Base-by-base conservation (phyloP, 2,888 invertebrate species). In the Spodoptera littoralis region DNA sequence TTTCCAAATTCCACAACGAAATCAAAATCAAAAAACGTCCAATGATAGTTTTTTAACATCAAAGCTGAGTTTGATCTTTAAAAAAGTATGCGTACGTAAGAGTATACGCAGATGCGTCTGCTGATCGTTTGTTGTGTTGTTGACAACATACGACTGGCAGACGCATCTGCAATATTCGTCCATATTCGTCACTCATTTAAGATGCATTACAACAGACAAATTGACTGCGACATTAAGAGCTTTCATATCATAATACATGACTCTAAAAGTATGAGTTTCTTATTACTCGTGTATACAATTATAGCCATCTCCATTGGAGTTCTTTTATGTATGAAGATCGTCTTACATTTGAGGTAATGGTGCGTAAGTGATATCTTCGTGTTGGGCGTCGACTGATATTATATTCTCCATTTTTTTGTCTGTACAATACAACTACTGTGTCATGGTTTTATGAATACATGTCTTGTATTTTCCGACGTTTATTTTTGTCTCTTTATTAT, bases 331-430 rank as follows among this genome's bases (percentile, higher is more conserved):
- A 76, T 73, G 71, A 76, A 79, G 84, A 86, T 85, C 80, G 63
- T 78, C 77, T 84, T 83, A 82, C 85, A 75, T 76, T 70, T 44
- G 71, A 78, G 77, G 80, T 84, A 86, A 86, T 85, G 85, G 80
- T 64, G 81, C 73, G 84, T 81, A 73, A 84, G 74, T 83, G 81
- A 84, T 85, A 85, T 75, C 73, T 77, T 68, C 70, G 72, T 67
- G 74, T 80, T 65, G 71, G 67, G 72, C 67, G 66, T 67, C 63
- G 36, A 51, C 58, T 61, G 54, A 67, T 60, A 64, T 73, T 73
- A 68, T 75, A 67, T 73, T 66, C 61, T 6, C 36, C 9, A 9
- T 36, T 36, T 36, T 44, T 43, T 60, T 69, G 66, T 49, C 45
- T 18, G 45, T 18, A 60, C 27, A 55, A 56, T 49, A 56, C n/a